Base-by-base conservation (phyloP, 2,113 vertebrate genomes). In the Labrus mixtus region DNA sequence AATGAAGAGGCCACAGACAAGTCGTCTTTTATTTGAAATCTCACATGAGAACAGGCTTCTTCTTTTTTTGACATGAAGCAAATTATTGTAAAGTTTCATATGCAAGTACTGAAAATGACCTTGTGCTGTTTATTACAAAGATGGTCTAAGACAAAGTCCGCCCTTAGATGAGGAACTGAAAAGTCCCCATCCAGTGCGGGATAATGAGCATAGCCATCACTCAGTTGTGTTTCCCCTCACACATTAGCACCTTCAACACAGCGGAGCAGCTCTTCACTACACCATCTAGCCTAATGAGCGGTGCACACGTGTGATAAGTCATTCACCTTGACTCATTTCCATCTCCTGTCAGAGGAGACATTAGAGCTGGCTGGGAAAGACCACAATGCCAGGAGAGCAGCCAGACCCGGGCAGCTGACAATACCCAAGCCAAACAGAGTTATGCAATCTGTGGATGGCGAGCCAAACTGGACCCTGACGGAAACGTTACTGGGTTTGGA, bases 171-270 rank as follows among this genome's bases (percentile, higher is more conserved):
- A 61, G 70, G 62, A 46, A 60, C 46, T 69, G 6, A 48, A 74
- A 85, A 64, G 19, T 64, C 41, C 82, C 81, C 55, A 75, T 64
- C 43, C 17, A 63, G 51, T 1, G 1, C 17, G 17, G 25, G 64
- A 80, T 80, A 73, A 73, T 51, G 2, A 81, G 68, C 60, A 71
- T 36, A 74, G 46, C 74, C 77, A 73, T 87, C 85, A 85, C 60
- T 91, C 84, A 88, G 78, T 68, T 70, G 65, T 72, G 67, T 56
- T 74, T 29, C 58, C 29, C 64, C 75, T 89, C 76, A 68, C 89
- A 87, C 82, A 89, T 92, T 87, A 92, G 81, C 85, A 61, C 91
- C 86, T 73, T 72, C 53, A 60, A 79, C 84, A 86, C 77, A 84
- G 71, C 74, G 68, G 66, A 72, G 67, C 45, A 43, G 39, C 16